Evolutionary conservation across 2,888 invertebrate species (phyloP), one percentile per base, ranked within the genome.

Genomic region (Notocelia uddmanniana): DNA sequence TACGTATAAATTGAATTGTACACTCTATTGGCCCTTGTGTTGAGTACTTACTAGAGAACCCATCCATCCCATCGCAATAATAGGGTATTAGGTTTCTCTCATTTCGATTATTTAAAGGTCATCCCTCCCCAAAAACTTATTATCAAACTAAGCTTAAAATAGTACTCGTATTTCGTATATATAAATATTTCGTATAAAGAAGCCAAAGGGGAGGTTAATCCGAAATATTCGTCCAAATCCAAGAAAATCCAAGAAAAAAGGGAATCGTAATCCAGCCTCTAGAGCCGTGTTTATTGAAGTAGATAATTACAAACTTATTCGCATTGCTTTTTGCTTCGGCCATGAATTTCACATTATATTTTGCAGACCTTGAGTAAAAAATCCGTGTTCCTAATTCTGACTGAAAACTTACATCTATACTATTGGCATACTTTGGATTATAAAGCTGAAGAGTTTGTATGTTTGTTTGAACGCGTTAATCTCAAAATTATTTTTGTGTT

Each of bases 301-400:
- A 68, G 73, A 74, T 73, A 73, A 74, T 74, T 74, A 57, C 45
- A 45, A 62, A 68, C 19, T 48, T 72, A 72, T 68, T 68, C 19
- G 55, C 21, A 23, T 26, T 37, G 63, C 8, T 41, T 64, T 34
- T 60, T 62, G 31, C 71, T 48, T 54, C 31, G 23, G 54, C 41
- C 48, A 67, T 68, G 60, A 68, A 72, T 72, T 62, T 72, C 37
- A 41, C 50, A 71, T 67, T 31, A 31, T 64, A 31, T 71, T 67
- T 48, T 18, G 26, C 48, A 48, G 60, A 55, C 54, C 11, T 45
- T 45, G 59, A 41, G 23, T 31, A 66, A 34, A 59, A 31, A 13
- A 0, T 21, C 21, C 52, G 19, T 3, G 21, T 52, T 52, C 52
- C 52, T 52, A 21, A 52, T 52, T 13, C 19, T 10, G 21, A 52